These are phyloP conservation scores for Holothuria glaberrima DNA, from an alignment of 35 echinoderm and acorn worm species.

Conservation along the genomic window DNA sequence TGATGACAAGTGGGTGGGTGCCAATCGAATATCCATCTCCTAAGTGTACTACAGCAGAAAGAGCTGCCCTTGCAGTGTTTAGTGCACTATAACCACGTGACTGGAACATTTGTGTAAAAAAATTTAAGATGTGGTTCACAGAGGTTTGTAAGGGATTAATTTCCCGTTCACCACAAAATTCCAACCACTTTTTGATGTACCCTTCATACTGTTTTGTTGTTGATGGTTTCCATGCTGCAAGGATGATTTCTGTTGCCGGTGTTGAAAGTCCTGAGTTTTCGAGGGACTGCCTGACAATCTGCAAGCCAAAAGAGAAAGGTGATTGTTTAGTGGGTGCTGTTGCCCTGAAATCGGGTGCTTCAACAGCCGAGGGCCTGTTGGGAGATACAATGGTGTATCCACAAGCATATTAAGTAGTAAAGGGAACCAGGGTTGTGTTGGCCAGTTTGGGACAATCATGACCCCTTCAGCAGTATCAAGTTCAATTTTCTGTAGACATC, in stretches of 20 bases:
- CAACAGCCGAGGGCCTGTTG: background rate
- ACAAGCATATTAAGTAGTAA: constrained; percentile 45
- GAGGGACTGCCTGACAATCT: constrained; percentile 38
- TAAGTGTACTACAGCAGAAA: constrained; percentile 30
- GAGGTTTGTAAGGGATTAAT: no score
- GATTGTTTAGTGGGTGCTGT: constrained; percentile 17
- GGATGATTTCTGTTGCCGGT: constrained; percentile 49
- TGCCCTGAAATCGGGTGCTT: constrained; percentile 25
- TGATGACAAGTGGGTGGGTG: constrained; percentile 28
- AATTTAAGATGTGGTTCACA: background rate
- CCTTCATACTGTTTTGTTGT: constrained; percentile 47
- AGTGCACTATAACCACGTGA: constrained; percentile 21
- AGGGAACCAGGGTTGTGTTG: constrained; percentile 84
- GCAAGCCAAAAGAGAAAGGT: constrained; percentile 45
- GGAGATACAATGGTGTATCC: constrained; percentile 6
- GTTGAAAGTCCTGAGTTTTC: constrained; percentile 46
- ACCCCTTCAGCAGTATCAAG: constrained; percentile 63
- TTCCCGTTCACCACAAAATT: constrained; percentile 46
- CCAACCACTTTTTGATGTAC: constrained; percentile 52
- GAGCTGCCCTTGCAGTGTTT: constrained; percentile 59
- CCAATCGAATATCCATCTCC: constrained; percentile 39
- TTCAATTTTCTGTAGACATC: constrained; percentile 23
- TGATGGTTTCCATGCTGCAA: constrained; percentile 27
- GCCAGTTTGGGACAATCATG: constrained; percentile 82
- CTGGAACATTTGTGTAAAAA: constrained; percentile 39